phyloP scores from a whole-genome alignment of 2,113 vertebrate genomes.

The Antidorcas marsupialis region DNA sequence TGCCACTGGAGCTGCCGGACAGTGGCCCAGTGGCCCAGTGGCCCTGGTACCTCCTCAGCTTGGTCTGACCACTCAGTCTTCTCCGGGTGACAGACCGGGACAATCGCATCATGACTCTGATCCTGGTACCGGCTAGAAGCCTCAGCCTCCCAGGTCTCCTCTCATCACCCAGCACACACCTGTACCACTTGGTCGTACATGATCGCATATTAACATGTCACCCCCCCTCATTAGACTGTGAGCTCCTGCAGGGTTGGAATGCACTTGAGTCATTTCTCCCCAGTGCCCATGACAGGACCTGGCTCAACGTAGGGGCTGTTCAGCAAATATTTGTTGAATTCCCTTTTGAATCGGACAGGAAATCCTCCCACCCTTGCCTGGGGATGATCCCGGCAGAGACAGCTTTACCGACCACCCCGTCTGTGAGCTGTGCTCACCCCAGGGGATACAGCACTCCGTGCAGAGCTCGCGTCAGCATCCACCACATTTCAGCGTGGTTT shows the following conservation, averaged over 20 bases:
- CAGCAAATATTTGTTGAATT: conserved; percentile 7
- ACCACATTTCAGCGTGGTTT: not conserved
- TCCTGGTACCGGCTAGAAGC: not conserved
- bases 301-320: not conserved
- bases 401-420: fast-evolving
- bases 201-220: not conserved
- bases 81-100: not conserved
- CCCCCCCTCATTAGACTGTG: not conserved
- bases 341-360: not conserved
- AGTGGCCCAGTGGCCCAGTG: conserved; percentile 47
- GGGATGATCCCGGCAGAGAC: fast-evolving
- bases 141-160: not conserved
- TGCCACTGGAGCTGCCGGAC: not conserved
- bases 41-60: conserved; percentile 7
- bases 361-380: not conserved
- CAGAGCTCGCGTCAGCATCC: not conserved
- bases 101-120: not conserved
- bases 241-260: not conserved
- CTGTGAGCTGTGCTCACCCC: fast-evolving
- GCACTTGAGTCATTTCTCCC: conserved; percentile 35
- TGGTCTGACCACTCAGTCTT: not conserved
- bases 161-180: not conserved
- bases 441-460: fast-evolving
- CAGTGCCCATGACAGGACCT: not conserved
- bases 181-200: not conserved